Evolutionary conservation across 1,140 invertebrate genomes (phyloP).

Genomic region (Drosophila simulans): DNA sequence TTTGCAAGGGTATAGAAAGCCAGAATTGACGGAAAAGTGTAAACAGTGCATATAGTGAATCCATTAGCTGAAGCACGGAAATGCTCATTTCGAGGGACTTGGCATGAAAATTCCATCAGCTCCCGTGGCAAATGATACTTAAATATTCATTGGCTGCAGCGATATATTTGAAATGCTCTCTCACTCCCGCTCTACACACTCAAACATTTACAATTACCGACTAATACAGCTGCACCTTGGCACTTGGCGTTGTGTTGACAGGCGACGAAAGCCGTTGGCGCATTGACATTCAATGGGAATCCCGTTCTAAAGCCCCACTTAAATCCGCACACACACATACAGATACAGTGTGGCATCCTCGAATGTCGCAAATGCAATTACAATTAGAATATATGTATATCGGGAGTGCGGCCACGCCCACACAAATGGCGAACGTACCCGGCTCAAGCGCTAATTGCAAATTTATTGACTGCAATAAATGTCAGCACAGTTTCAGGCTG

Average conservation of each 20-base stretch:
- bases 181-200: background rate
- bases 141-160: slow-evolving; percentile 68
- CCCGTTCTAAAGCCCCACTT: slow-evolving; percentile 37
- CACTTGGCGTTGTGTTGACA: slow-evolving; percentile 52
- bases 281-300: slow-evolving; percentile 60
- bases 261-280: slow-evolving; percentile 48
- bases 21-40: no score
- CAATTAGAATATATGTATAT: slow-evolving; percentile 67
- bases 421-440: slow-evolving; percentile 19
- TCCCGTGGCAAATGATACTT: slow-evolving; percentile 59
- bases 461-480: slow-evolving; percentile 80
- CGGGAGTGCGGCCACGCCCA: slow-evolving; percentile 28
- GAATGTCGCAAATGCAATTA: slow-evolving; percentile 62
- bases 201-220: slow-evolving; percentile 15
- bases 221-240: slow-evolving; percentile 46
- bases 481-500: slow-evolving; percentile 60
- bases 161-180: slow-evolving; percentile 59
- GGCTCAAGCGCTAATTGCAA: slow-evolving; percentile 63
- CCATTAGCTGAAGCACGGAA: slow-evolving; percentile 35
- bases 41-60: slow-evolving; percentile 2
- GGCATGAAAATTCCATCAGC: slow-evolving; percentile 66
- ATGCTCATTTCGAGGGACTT: slow-evolving; percentile 44
- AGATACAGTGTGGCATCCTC: background rate
- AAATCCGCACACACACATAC: slow-evolving; percentile 2
- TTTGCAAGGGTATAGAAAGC: no score